phyloP scores from a whole-genome alignment of 2,113 vertebrate genomes.

The Cryptotis parvus region DNA sequence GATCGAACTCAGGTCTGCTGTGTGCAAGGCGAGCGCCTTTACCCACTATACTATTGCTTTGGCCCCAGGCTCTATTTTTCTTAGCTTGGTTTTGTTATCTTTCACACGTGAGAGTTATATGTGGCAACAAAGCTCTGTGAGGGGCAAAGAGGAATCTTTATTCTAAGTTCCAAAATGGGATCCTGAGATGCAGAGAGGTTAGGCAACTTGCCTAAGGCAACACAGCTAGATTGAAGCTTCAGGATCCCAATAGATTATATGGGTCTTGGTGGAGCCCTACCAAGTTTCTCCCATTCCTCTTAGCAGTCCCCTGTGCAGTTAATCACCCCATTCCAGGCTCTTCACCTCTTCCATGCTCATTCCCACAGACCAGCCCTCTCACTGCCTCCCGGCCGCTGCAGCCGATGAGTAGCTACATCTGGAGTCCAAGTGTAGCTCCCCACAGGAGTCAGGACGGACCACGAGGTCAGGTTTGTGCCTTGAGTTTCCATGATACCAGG shows the following conservation, averaged over 20 bases:
- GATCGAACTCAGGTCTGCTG: too few species aligned
- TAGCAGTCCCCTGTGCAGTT: fast-evolving
- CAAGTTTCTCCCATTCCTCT: too few species aligned
- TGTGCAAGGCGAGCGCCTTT: too few species aligned
- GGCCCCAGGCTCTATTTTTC: background rate
- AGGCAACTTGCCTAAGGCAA: background rate
- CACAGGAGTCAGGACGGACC: background rate
- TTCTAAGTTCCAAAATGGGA: conserved; percentile 1
- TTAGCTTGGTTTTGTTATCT: background rate
- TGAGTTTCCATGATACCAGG: fast-evolving
- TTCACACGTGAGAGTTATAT: background rate
- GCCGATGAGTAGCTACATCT: fast-evolving
- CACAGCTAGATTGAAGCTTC: background rate
- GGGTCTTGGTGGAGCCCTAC: background rate
- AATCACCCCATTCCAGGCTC: fast-evolving
- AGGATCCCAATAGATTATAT: background rate
- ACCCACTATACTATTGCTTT: too few species aligned
- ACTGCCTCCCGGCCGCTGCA: too few species aligned
- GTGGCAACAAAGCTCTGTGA: background rate
- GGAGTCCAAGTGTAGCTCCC: background rate
- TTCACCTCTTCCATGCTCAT: background rate
- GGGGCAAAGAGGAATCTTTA: background rate
- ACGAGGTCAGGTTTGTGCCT: background rate
- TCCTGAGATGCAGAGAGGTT: background rate
- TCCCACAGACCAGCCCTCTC: background rate